Base-by-base conservation (phyloP, 2,113 vertebrate genomes). In the Orcinus orca region DNA sequence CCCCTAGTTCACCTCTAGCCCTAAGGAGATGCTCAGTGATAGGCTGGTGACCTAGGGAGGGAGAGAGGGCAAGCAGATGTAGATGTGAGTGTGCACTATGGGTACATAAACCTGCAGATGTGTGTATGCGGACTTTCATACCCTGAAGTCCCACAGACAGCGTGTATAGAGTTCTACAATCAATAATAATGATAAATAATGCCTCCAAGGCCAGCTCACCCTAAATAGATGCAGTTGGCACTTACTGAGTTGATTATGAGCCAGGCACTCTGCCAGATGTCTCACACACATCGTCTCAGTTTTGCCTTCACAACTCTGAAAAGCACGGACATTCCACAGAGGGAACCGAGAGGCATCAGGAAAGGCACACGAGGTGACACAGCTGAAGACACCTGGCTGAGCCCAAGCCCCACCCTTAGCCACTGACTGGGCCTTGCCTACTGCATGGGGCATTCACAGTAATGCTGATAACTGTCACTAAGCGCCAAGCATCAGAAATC, bases 371-470 rank as follows among this genome's bases (percentile, higher is more conserved):
- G 26, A 9, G 41, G 15, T 8, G 68, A 31, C 79, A 14, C 25
- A 21, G 31, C 79, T 11, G 55, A 33, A 20, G 38, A 33, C 33
- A 18, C 33, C 41, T 5, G 20, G 73, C 36, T 29, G 38, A 53
- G 60, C 77, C n/a, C 4, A 2, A 79, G 41, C 14, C 71, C 65
- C 20, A 8, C 44, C 80, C 60, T 67, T 29, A 31, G 18, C 26
- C 41, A 1, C n/a, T 58, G n/a, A 1, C n/a, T 6, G 8, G 21
- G 12, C 89, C 36, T 26, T 13, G 13, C 9, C 53, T 41, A 25
- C 11, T 0, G 26, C 9, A 2, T 4, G 5, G 7, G 12, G 20
- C 26, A 8, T 21, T 6, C 0, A 4, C 6, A 7, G 29, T 3
- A 17, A 47, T 12, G 60, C 7, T 38, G 20, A 2, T 11, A 18